These are phyloP conservation scores for Drosophila neonasuta DNA, from an alignment of 2,888 invertebrate species.

Conservation along the genomic window DNA sequence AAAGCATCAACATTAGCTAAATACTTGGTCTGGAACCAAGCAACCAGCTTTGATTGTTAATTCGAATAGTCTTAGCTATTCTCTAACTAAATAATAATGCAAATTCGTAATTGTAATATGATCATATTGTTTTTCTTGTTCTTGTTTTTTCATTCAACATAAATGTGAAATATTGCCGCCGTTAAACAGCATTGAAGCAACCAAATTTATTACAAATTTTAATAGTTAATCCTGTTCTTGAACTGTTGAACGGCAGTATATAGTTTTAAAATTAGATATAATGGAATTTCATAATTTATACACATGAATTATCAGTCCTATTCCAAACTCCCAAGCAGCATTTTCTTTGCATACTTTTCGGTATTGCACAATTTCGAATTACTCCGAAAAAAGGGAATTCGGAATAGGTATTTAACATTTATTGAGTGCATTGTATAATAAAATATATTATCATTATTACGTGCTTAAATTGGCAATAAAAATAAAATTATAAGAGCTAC, in stretches of 20 bases:
- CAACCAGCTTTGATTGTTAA: constrained; percentile 24
- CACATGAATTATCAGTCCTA: constrained; percentile 22
- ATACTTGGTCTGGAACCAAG: constrained; percentile 27
- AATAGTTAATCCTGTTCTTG: constrained; percentile 5
- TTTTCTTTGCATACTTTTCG: constrained; percentile 9
- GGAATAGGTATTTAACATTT: neutral
- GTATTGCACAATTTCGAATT: neutral
- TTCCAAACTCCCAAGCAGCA: neutral
- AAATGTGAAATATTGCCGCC: constrained; percentile 18
- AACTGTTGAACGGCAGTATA: constrained; percentile 35
- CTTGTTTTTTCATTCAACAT: neutral
- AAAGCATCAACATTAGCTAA: constrained; percentile 25
- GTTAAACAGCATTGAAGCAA: constrained; percentile 31
- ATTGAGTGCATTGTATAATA: constrained; percentile 3
- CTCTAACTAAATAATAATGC: constrained; percentile 23
- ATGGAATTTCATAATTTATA: constrained; percentile 46
- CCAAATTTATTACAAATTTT: neutral
- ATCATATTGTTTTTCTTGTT: neutral
- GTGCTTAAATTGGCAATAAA: neutral
- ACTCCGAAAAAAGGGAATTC: neutral
- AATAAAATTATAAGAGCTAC: constrained; percentile 20
- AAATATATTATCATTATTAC: neutral
- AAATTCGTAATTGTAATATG: constrained; percentile 5
- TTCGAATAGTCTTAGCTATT: constrained; percentile 21
- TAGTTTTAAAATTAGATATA: constrained; percentile 23